Evolutionary conservation across 2,113 vertebrate species (phyloP).

Genomic region (Globicephala melas): DNA sequence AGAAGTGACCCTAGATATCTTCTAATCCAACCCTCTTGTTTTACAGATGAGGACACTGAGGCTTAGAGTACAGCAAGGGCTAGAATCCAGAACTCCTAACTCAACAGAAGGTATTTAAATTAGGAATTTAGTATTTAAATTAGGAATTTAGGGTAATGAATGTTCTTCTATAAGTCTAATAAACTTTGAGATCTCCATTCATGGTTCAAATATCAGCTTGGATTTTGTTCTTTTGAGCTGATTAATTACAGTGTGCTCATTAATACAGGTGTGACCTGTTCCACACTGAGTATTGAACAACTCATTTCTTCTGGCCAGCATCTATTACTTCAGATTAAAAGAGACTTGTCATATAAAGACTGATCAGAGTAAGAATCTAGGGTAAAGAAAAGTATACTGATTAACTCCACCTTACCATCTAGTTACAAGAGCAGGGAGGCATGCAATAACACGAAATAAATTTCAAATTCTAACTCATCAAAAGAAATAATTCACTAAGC

Average conservation of each 20-base stretch:
- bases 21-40: slow-evolving; percentile 15
- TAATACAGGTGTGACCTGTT: neutral
- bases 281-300: neutral
- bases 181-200: neutral
- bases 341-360: neutral
- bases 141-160: slow-evolving; percentile 7
- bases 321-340: neutral
- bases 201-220: neutral
- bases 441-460: slow-evolving; percentile 14
- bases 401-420: neutral
- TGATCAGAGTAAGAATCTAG: neutral
- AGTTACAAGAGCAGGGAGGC: neutral
- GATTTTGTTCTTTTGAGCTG: neutral
- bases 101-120: neutral
- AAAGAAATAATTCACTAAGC: slow-evolving; percentile 45
- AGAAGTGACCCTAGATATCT: neutral
- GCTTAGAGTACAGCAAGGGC: neutral
- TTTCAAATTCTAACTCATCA: neutral
- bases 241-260: neutral
- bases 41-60: neutral
- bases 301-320: neutral
- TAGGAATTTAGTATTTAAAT: neutral
- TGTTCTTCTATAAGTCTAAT: neutral
- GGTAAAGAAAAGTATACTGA: neutral
- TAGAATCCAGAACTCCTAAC: slow-evolving; percentile 23